These are phyloP conservation scores for Lamellibrachia satsuma DNA, from an alignment of 2,888 invertebrate species.

Conservation along the genomic window DNA sequence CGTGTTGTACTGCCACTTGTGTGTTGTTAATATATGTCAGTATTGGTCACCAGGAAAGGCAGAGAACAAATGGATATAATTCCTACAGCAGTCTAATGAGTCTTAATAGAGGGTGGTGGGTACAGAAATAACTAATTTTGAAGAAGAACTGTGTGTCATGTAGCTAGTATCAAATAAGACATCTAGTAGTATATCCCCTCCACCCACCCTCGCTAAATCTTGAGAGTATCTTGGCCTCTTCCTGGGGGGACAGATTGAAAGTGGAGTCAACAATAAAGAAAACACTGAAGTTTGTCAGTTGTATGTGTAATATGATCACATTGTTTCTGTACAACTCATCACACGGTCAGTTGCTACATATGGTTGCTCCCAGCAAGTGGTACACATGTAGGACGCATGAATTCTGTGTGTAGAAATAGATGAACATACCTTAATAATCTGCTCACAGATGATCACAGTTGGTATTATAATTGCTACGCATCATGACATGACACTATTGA, in stretches of 20 bases:
- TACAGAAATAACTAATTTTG: too few species aligned
- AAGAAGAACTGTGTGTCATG: too few species aligned
- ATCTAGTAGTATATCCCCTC: too few species aligned
- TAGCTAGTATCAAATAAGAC: too few species aligned
- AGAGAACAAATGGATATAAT: too few species aligned
- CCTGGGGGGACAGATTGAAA: neutral
- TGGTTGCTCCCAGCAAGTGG: too few species aligned
- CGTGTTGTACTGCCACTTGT: too few species aligned
- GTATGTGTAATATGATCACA: neutral
- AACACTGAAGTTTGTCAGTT: neutral
- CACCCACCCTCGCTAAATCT: neutral
- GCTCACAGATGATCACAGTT: neutral
- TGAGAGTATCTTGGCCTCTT: neutral
- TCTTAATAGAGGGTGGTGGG: too few species aligned
- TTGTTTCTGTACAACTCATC: neutral
- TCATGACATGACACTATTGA: neutral
- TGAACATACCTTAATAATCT: neutral
- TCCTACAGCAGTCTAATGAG: too few species aligned
- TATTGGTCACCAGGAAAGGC: too few species aligned
- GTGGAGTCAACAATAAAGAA: neutral
- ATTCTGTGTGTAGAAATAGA: neutral
- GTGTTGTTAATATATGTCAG: too few species aligned
- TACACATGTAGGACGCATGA: neutral
- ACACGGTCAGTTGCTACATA: neutral
- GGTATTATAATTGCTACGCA: neutral